Percentiles rank a stretch among this genome's conserved stretches.
phyloP scores from a whole-genome alignment of 2,113 vertebrate genomes.

The Misgurnus anguillicaudatus region DNA sequence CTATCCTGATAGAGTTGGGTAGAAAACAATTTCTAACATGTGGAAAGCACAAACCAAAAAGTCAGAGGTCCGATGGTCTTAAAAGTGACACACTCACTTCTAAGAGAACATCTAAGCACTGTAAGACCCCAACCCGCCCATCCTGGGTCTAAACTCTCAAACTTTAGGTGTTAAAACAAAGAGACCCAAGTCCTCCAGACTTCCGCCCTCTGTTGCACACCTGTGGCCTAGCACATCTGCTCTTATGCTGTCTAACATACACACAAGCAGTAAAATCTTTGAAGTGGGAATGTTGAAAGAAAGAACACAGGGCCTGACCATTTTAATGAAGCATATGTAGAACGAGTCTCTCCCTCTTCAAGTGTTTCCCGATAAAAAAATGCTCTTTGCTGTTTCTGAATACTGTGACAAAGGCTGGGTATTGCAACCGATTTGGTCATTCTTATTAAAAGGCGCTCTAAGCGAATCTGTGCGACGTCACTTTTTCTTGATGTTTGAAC shows the following conservation, averaged over 20 bases:
- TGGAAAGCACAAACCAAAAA: neutral
- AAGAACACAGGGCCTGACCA: conserved; percentile 44
- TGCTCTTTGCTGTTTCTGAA: conserved; percentile 18
- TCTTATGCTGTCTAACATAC: conserved; percentile 20
- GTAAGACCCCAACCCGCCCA: conserved; percentile 21
- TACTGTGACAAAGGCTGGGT: neutral
- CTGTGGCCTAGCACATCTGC: conserved; percentile 51
- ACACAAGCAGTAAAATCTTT: conserved; percentile 23
- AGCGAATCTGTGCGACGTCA: too few relatives aligned
- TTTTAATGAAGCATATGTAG: conserved; percentile 55
- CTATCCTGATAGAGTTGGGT: conserved; percentile 6
- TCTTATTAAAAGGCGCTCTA: too few relatives aligned
- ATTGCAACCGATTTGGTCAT: too few relatives aligned
- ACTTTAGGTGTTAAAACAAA: conserved; percentile 49
- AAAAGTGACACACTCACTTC: conserved; percentile 18
- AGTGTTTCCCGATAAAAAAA: conserved; percentile 53
- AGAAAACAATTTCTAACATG: neutral
- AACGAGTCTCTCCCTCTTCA: conserved; percentile 45
- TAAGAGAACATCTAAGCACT: conserved; percentile 6
- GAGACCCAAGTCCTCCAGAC: conserved; percentile 37
- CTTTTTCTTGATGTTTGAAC: too few relatives aligned
- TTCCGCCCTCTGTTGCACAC: conserved; percentile 38
- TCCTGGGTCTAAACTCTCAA: conserved; percentile 34
- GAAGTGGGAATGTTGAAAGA: conserved; percentile 33
- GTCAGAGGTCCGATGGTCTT: neutral